A percentile compares a stretch with the other conserved stretches of the same genome.
These are phyloP conservation scores for Salpingus planirostris DNA, from an alignment of 2,888 invertebrate genomes.

Conservation along the genomic window DNA sequence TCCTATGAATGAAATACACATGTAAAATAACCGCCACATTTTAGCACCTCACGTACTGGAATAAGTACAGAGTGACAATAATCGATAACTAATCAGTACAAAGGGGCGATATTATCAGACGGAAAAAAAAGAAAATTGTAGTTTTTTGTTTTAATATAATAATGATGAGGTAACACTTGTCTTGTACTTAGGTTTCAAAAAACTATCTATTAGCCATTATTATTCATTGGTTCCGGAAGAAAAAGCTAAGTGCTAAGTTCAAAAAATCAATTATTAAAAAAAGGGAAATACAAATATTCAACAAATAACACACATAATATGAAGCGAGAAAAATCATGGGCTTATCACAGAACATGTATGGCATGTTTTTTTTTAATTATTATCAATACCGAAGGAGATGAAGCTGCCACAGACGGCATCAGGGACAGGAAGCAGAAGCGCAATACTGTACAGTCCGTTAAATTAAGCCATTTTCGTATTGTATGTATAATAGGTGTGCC, in stretches of 20 bases:
- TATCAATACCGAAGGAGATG: slow-evolving; percentile 15
- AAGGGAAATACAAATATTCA: slow-evolving; percentile 14
- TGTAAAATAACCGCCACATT: slow-evolving; percentile 17
- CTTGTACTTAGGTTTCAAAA: slow-evolving; percentile 25
- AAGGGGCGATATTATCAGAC: slow-evolving; percentile 7
- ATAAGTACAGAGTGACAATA: slow-evolving; percentile 15
- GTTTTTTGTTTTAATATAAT: too few relatives aligned
- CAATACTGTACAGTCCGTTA: slow-evolving; percentile 19
- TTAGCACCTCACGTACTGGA: slow-evolving; percentile 17
- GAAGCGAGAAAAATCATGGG: slow-evolving; percentile 19
- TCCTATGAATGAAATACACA: slow-evolving; percentile 15
- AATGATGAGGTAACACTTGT: slow-evolving; percentile 26
- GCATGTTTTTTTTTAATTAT: slow-evolving; percentile 18
- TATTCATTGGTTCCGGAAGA: slow-evolving; percentile 18
- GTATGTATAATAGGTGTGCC: too few relatives aligned
- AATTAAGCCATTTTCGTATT: slow-evolving; percentile 12
- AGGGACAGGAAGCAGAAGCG: slow-evolving; percentile 17
- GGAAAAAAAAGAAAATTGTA: slow-evolving; percentile 14
- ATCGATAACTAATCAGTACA: slow-evolving; percentile 16
- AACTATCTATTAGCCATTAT: slow-evolving; percentile 17
- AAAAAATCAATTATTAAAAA: slow-evolving; percentile 14
- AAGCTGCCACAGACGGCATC: slow-evolving; percentile 9
- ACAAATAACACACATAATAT: slow-evolving; percentile 16
- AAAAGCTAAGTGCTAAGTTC: slow-evolving; percentile 17
- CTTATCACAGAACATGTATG: slow-evolving; percentile 27